Base-by-base conservation (phyloP, 2,888 invertebrate genomes). In the Halocaridina rubra region DNA sequence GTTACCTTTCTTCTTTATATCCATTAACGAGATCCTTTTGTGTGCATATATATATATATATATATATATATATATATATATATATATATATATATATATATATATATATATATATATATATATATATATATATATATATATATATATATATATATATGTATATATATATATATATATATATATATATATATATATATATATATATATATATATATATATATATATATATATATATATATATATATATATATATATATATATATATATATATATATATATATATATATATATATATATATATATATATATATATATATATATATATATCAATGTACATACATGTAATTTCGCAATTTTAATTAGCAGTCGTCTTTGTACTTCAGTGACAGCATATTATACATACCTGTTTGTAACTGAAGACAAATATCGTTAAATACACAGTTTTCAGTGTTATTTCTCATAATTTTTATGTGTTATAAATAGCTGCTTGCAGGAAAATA, bases 81-180 rank as follows among this genome's bases (percentile, higher is more conserved):
- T 24, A 24, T 24, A 24, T 2, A 24, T 24, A 3, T 4, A 3
- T 24, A 24, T 67, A 3, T 24, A 3, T 67, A 3, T 67, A 24
- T 67, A 67, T 67, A 24, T 67, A 24, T 67, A 3, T 67, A 24
- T 67, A 24, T 67, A 67, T 67, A 24, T 67, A 67, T 67, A 67
- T 24, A 67, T 67, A 67, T 67, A 24, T 67, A 67, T 67, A 67
- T 24, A 67, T 67, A 67, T 67, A 67, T 67, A 67, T 24, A 67
- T 24, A 67, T 24, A 67, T 67, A 67, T 67, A 67, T 67, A 24
- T 67, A 24, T 24, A 24, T 67, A 67, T 67, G 30, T 24, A 24
- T 67, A 24, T 22, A 24, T 24, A 24, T 67, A 24, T 67, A 24
- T 24, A 8, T 24, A 24, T 24, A 24, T 24, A 67, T 67, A 67